phyloP scores from a whole-genome alignment of 2,113 vertebrate species.

The Mobula birostris region DNA sequence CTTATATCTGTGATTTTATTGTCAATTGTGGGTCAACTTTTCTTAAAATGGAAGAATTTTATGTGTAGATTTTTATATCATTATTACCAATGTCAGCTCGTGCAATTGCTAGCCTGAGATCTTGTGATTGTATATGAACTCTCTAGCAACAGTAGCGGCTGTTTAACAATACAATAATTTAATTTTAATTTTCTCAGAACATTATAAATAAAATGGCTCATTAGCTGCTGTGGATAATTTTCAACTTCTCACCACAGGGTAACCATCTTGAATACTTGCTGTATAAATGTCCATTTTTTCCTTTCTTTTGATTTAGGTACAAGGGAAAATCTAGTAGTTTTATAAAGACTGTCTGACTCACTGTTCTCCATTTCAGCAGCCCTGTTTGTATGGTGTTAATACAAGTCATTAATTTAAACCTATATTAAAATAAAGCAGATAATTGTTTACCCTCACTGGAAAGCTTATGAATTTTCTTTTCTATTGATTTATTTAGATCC shows the following conservation, averaged over 20 bases:
- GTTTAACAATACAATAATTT: neutral
- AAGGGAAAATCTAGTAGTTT: neutral
- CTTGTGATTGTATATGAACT: too few relatives aligned
- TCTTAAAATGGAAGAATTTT: neutral
- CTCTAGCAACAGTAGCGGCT: too few relatives aligned
- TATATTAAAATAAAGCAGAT: neutral
- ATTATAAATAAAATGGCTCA: neutral
- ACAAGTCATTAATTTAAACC: neutral
- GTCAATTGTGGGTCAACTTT: neutral
- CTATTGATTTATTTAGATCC: conserved; percentile 74
- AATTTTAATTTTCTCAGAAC: neutral
- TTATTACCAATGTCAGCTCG: neutral
- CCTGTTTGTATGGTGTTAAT: neutral
- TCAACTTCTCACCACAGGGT: neutral
- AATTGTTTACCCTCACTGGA: neutral
- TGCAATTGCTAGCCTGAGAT: too few relatives aligned
- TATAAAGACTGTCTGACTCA: neutral
- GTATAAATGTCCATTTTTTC: neutral
- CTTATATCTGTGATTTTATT: neutral
- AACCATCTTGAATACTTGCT: neutral
- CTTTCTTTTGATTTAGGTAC: neutral
- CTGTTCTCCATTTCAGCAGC: neutral
- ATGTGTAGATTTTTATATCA: neutral
- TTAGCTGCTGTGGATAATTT: neutral
- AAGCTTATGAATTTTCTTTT: conserved; percentile 28